Conservation (phyloP, 2,113 vertebrate species). For the Prunella himalayana region DNA sequence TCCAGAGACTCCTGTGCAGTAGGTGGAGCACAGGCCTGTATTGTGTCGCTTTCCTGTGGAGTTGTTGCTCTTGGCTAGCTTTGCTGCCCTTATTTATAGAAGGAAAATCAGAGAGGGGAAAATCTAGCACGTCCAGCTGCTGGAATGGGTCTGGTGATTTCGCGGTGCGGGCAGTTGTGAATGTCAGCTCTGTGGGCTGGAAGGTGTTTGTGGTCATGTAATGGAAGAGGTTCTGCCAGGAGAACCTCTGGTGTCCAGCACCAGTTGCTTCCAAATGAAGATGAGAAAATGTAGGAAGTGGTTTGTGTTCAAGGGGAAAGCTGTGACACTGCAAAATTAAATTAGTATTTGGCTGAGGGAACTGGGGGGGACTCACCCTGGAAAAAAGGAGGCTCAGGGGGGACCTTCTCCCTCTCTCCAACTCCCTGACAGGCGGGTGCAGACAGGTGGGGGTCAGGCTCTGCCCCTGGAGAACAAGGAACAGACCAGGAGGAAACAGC, state of each 20-base stretch:
- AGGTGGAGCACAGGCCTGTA: conserved; percentile 69
- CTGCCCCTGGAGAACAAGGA: not conserved
- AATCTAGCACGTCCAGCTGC: not conserved
- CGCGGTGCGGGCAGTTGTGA: not conserved
- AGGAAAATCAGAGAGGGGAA: not conserved
- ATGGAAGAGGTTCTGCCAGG: too few relatives aligned
- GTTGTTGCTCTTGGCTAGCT: conserved; percentile 58
- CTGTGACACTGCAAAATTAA: not conserved
- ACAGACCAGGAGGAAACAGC: not conserved
- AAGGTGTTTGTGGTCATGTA: not conserved
- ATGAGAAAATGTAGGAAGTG: not conserved
- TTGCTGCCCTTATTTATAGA: conserved; percentile 25
- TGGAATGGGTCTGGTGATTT: not conserved
- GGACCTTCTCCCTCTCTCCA: not conserved
- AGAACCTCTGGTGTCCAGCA: not conserved
- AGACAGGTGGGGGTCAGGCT: not conserved
- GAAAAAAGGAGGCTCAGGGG: not conserved
- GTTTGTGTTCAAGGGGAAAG: not conserved
- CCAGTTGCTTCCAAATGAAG: not conserved
- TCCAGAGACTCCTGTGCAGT: conserved; percentile 45
- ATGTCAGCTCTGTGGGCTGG: not conserved
- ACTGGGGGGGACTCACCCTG: not conserved
- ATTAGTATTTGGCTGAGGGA: not conserved
- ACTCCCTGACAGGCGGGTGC: not conserved
- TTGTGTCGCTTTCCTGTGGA: conserved; percentile 74